These are phyloP conservation scores for Psittacus erithacus DNA, from an alignment of 2,113 vertebrate species.

Conservation along the genomic window DNA sequence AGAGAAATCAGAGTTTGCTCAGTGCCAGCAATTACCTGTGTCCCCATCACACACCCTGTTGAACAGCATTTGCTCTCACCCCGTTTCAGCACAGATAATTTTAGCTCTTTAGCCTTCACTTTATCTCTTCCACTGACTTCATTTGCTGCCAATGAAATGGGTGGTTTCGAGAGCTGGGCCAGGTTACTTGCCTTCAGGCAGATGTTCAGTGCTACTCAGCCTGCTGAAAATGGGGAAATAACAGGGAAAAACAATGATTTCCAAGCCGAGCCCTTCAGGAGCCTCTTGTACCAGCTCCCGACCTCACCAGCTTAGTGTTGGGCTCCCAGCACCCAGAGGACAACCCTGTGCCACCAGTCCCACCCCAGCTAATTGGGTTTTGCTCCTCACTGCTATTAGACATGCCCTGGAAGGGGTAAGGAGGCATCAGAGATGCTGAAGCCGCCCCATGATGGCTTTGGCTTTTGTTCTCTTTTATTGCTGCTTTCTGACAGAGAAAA, in stretches of 20 bases:
- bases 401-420: not conserved
- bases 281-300: not conserved
- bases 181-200: constrained; percentile 47
- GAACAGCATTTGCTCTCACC: not conserved
- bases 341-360: rapidly evolving
- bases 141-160: not conserved
- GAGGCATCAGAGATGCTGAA: not conserved
- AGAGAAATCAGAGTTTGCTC: not conserved
- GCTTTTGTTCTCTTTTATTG: not conserved
- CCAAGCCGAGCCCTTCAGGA: not conserved
- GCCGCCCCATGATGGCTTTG: not conserved
- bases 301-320: not conserved
- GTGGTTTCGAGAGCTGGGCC: constrained; percentile 23
- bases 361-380: not conserved
- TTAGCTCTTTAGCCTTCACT: not conserved
- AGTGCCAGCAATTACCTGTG: not conserved
- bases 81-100: not conserved
- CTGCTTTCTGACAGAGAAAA: not conserved
- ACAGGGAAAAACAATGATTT: constrained; percentile 11
- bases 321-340: not conserved
- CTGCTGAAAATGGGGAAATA: constrained; percentile 15
- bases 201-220: constrained; percentile 9
- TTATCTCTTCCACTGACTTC: not conserved
- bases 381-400: not conserved
- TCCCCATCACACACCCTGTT: not conserved